phyloP scores from a whole-genome alignment of 1,140 invertebrate species.

The Saccostrea cuccullata region DNA sequence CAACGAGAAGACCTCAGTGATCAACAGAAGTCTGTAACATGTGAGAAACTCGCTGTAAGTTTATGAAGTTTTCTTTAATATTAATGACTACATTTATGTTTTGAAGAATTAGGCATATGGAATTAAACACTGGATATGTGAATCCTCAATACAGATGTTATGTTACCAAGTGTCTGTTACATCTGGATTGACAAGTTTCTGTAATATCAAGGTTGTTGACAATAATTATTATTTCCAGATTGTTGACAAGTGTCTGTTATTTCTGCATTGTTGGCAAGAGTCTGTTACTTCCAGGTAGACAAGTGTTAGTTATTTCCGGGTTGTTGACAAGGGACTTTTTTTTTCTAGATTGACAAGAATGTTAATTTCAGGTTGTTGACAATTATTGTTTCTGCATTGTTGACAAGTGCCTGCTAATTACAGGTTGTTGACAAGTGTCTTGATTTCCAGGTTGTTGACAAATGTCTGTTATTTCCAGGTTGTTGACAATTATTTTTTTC shows the following conservation, averaged over 20 bases:
- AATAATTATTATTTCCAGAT: neutral
- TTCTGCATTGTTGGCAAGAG: neutral
- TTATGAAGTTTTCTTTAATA: too few relatives aligned
- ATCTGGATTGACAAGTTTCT: too few relatives aligned
- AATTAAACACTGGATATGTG: too few relatives aligned
- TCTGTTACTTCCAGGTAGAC: neutral
- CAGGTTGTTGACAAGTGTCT: too few relatives aligned
- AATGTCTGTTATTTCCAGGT: neutral
- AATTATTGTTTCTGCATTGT: too few relatives aligned
- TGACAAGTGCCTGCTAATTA: neutral
- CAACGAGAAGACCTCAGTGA: slow-evolving; percentile 83
- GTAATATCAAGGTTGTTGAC: too few relatives aligned
- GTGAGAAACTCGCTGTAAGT: slow-evolving; percentile 89
- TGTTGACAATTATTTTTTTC: neutral
- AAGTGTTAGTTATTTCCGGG: slow-evolving; percentile 71
- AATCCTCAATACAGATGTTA: too few relatives aligned
- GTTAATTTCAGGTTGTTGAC: neutral
- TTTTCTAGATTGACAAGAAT: too few relatives aligned
- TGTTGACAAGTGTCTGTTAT: neutral
- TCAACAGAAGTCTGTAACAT: slow-evolving; percentile 90
- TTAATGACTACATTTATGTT: too few relatives aligned
- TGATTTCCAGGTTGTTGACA: neutral
- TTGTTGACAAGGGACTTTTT: slow-evolving; percentile 89
- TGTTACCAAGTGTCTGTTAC: too few relatives aligned
- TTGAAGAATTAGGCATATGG: too few relatives aligned